Percentiles rank a stretch among this genome's conserved stretches.
Evolutionary conservation across 2,797 vertebrate species (phyloP).

Genomic region (Coregonus ussuriensis): DNA sequence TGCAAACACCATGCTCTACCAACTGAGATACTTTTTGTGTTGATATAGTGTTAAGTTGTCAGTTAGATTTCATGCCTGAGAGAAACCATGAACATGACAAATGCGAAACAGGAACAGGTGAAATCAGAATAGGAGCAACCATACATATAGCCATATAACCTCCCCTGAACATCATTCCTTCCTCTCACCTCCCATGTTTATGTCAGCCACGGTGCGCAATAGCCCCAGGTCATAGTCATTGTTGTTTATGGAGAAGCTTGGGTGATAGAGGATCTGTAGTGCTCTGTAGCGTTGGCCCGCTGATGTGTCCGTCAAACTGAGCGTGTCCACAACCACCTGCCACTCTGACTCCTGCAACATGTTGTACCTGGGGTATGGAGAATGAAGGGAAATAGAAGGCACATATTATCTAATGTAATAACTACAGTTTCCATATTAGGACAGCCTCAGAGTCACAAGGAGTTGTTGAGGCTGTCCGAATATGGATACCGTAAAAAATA

Average conservation of each 20-base stretch:
- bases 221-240: conserved; percentile 81
- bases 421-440: neutral
- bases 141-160: neutral
- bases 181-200: conserved; percentile 62
- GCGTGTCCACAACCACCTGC: conserved; percentile 68
- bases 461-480: neutral
- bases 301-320: conserved; percentile 51
- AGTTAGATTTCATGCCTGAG: too few species aligned
- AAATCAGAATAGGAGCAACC: neutral
- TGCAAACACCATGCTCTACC: too few species aligned
- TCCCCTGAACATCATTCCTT: too few species aligned
- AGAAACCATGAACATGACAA: neutral
- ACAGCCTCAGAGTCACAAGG: neutral
- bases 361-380: conserved; percentile 52
- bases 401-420: neutral
- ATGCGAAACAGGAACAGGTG: neutral
- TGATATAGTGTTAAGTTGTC: too few species aligned
- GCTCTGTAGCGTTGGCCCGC: conserved; percentile 65
- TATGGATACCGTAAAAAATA: too few species aligned
- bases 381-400: neutral
- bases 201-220: conserved; percentile 69
- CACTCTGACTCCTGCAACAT: conserved; percentile 67
- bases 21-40: too few species aligned
- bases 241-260: conserved; percentile 56
- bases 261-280: conserved; percentile 67